These are phyloP conservation scores for Nemapogon koenigi DNA, from an alignment of 2,888 invertebrate genomes.

Conservation along the genomic window DNA sequence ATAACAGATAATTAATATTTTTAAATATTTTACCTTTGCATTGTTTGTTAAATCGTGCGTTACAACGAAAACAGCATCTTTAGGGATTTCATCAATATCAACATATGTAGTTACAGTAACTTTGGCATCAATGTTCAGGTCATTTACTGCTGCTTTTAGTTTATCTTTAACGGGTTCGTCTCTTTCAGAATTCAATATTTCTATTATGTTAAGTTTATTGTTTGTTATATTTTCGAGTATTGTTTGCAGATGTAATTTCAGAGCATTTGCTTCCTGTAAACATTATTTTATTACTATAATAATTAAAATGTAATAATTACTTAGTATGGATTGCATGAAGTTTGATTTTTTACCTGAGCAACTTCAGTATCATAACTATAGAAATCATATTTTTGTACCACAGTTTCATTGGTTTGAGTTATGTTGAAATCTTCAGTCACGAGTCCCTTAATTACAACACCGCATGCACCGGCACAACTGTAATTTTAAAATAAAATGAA, in stretches of 20 bases:
- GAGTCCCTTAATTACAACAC: slow-evolving; percentile 22
- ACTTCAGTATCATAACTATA: not conserved
- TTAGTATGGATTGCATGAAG: not conserved
- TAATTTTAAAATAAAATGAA: slow-evolving; percentile 11
- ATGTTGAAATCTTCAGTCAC: slow-evolving; percentile 4
- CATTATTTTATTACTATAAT: not conserved
- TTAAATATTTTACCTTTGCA: slow-evolving; percentile 5
- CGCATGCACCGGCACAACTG: slow-evolving; percentile 42
- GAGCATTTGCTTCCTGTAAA: slow-evolving; percentile 4
- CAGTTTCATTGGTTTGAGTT: slow-evolving; percentile 1
- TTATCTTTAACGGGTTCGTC: not conserved
- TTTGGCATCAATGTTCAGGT: not conserved
- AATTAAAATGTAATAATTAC: not conserved
- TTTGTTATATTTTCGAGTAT: slow-evolving; percentile 24
- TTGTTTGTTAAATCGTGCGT: not conserved
- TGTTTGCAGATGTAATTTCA: slow-evolving; percentile 21
- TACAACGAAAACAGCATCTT: not conserved
- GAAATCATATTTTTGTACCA: slow-evolving; percentile 2
- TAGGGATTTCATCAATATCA: not conserved
- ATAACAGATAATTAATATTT: no score
- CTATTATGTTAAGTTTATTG: slow-evolving; percentile 18
- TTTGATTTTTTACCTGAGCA: not conserved
- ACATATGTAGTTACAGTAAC: not conserved
- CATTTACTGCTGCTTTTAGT: not conserved
- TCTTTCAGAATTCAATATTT: slow-evolving; percentile 11